Percentiles rank a stretch among this genome's conserved stretches.
These are phyloP conservation scores for Lates japonicus DNA, from an alignment of 2,797 vertebrate genomes.

Conservation along the genomic window DNA sequence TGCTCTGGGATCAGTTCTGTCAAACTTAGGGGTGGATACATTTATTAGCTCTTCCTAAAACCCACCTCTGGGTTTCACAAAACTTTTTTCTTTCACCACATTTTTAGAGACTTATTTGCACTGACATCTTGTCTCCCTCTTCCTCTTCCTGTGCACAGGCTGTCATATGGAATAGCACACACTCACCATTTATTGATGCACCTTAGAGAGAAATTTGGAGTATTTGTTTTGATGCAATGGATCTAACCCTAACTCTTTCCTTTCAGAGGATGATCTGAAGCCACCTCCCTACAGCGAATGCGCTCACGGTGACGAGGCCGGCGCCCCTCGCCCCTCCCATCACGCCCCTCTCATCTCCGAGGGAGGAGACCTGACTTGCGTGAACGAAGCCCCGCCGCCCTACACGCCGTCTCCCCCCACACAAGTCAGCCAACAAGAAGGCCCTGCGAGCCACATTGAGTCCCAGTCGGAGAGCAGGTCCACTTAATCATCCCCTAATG, in stretches of 20 bases:
- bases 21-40: background rate
- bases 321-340: conserved; percentile 50
- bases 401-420: conserved; percentile 79
- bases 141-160: background rate
- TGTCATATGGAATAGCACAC: conserved; percentile 3
- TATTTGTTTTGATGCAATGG: background rate
- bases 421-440: conserved; percentile 57
- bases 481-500: conserved; percentile 64
- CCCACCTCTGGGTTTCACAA: background rate
- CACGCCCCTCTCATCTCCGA: conserved; percentile 78
- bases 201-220: background rate
- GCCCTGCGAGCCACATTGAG: conserved; percentile 60
- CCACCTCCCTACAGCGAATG: conserved; percentile 91
- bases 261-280: conserved; percentile 87
- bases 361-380: conserved; percentile 72
- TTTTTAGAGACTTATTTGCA: background rate
- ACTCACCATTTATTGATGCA: background rate
- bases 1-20: conserved; percentile 2
- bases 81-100: background rate
- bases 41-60: background rate
- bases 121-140: background rate
- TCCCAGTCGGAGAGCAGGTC: conserved; percentile 68
- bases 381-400: conserved; percentile 88
- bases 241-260: background rate
- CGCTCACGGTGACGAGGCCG: conserved; percentile 67